Base-by-base conservation (phyloP, 2,888 invertebrate species). In the Quadroppia sp. region DNA sequence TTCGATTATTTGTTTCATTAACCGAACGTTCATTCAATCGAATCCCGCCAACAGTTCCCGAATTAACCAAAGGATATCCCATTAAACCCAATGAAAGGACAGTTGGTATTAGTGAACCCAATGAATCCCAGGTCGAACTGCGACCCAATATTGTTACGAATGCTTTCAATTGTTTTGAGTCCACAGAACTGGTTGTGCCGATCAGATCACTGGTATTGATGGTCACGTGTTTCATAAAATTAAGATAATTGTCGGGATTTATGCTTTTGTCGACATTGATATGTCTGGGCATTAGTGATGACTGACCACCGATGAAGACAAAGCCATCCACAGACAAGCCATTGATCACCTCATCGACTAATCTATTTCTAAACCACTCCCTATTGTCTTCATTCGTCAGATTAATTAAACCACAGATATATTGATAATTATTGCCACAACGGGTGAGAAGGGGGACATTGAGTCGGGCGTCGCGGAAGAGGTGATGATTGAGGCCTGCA, bases 41-140 rank as follows among this genome's bases (percentile, higher is more conserved):
- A 72, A 94, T 93, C 0, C 94, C 97, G 0, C 97, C 97, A 0
- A 97, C 92, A 4, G 94, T 90, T 0, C 96, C 95, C 0, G 95
- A 93, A 85, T 96, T 88, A 59, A 95, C 87, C 79, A 95, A 95
- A 0, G 94, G 94, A 82, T 91, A 96, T 0, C 97, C 97, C 71
- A 92, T 88, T 28, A 95, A 87, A 0, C 95, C 94, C 78, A 95
- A 90, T 0, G 90, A 90, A 28, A 94, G 83, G 74, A 93, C 89
- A 9, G 93, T 91, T 0, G 95, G 93, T 78, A 97, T 90, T 0
- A 96, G 88, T 11, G 88, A 87, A 76, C 87, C 86, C 23, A 94
- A 83, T 59, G 79, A 77, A 71, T 88, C 88, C 97, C 97, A 97
- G 0, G 90, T 88, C 0, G 94, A 92, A 76, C 91, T 89, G 72